These are phyloP conservation scores for Phoenicopterus ruber DNA, from an alignment of 2,113 vertebrate species.

Conservation along the genomic window DNA sequence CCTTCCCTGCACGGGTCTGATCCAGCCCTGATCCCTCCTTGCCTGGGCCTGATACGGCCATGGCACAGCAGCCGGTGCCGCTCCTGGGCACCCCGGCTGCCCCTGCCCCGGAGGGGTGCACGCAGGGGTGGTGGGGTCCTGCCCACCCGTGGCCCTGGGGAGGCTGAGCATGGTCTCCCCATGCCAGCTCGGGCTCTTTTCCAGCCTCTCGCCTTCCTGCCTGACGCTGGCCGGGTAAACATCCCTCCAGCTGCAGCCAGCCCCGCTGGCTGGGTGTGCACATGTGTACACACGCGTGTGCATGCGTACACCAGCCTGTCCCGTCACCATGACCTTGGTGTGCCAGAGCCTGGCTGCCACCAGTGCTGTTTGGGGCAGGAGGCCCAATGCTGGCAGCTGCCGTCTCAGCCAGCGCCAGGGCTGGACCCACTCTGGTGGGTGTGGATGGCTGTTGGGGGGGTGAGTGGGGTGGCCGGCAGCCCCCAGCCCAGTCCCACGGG, in stretches of 20 bases:
- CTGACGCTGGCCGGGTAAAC: not conserved
- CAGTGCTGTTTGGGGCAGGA: not conserved
- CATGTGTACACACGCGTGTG: not conserved
- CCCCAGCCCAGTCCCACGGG: not conserved
- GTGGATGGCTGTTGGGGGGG: rapidly evolving
- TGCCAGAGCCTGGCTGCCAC: not conserved
- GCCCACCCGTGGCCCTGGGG: rapidly evolving
- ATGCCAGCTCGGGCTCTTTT: not conserved
- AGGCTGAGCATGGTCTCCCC: not conserved
- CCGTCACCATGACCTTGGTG: not conserved
- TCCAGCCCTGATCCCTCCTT: not conserved
- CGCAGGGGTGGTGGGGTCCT: not conserved
- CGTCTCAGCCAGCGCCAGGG: not conserved
- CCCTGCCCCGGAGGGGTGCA: too few relatives aligned
- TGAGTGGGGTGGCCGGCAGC: rapidly evolving
- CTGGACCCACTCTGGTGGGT: not conserved
- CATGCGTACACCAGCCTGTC: not conserved
- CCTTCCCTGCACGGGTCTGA: not conserved
- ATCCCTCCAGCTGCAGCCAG: not conserved
- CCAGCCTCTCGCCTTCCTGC: not conserved
- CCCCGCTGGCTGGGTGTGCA: rapidly evolving
- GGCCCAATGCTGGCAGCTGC: not conserved
- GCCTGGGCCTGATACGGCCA: not conserved
- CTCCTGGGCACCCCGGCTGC: not conserved
- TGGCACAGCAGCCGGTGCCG: not conserved